Evolutionary conservation across 1,140 invertebrate genomes (phyloP), one percentile per base, ranked within the genome.

Genomic region (Heterodera schachtii): DNA sequence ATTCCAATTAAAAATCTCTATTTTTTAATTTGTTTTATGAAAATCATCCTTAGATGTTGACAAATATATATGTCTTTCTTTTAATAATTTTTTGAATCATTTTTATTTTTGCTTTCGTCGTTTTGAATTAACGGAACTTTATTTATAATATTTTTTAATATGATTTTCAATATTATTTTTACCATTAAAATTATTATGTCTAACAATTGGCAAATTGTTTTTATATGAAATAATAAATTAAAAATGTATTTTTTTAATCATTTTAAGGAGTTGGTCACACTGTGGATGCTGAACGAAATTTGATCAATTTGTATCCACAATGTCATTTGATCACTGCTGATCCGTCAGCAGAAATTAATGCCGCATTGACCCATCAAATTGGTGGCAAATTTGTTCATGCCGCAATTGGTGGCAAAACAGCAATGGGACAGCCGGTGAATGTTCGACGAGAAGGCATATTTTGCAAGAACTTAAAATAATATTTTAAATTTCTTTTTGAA

Each of bases 351-450:
- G 77, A 43, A 6, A 46, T 78, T 41, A 78, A 78, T 46, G 77
- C 64, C 7, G 60, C 70, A 16, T 70, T 78, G 60, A 44, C 66
- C 11, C 66, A 21, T 11, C 16, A 78, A 70, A 47, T 78, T 41
- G 70, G 70, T 7, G 77, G 77, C 44, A 78, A 44, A 16, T 69
- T 78, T 78, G 41, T 78, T 6, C n/a, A 78, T 46, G 31, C 49
- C 13, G 60, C 41, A 44, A 69, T 78, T 69, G 64, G 64, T 69
- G 77, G 31, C 16, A 64, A 78, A 70, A 43, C 69, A 46, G 69
- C 69, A 11, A 9, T 41, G 31, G 21, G 6, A 6, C 69, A 71
- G 19, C 69, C 69, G 69, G 69, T 71, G 6, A 41, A 43, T 6
- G 69, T 71, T 46, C 44, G 69, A 6, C 41, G 44, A 19, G 44